Conservation (phyloP, 2,113 vertebrate species). For the Falcunculus frontatus region DNA sequence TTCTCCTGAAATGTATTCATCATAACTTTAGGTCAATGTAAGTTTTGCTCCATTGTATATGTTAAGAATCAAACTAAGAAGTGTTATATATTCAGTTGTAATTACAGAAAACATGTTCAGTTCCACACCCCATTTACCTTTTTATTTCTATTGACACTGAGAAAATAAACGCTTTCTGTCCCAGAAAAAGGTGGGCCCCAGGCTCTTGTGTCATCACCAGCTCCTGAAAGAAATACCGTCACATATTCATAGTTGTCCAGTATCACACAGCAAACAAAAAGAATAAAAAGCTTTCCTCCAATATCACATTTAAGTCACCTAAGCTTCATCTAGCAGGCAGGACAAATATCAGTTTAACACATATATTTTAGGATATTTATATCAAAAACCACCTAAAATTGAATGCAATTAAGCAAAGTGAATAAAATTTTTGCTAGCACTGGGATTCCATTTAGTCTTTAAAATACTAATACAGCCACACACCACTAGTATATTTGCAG, state of each 20-base stretch:
- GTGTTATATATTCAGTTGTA: background rate
- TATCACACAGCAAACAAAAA: background rate
- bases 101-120: background rate
- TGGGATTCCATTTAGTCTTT: background rate
- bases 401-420: background rate
- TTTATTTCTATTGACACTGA: conserved; percentile 95
- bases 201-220: conserved; percentile 89
- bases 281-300: background rate
- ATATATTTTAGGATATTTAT: background rate
- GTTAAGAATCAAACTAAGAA: background rate
- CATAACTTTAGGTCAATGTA: background rate
- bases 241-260: background rate
- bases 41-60: background rate
- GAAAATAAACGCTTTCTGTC: conserved; percentile 89
- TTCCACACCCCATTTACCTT: conserved; percentile 72
- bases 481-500: background rate
- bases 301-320: background rate
- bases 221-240: conserved; percentile 70
- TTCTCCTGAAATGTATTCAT: background rate
- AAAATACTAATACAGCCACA: background rate
- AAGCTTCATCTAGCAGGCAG: background rate
- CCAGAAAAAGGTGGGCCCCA: conserved; percentile 92
- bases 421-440: background rate
- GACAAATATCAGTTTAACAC: background rate
- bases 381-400: background rate